Conservation (phyloP, 2,888 invertebrate species). For the Andrena haemorrhoa region DNA sequence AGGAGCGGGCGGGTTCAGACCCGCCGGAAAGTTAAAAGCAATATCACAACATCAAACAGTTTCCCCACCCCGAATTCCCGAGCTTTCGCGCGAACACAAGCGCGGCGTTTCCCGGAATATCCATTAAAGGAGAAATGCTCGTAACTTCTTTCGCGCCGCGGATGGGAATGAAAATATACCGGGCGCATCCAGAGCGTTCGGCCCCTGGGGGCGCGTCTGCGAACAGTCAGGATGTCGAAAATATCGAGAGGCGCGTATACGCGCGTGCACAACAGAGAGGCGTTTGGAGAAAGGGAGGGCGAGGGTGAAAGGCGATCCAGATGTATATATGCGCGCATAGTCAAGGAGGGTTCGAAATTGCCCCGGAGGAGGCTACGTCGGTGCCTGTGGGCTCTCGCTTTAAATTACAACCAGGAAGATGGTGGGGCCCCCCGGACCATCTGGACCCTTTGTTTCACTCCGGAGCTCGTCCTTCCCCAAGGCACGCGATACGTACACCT, state of each 20-base stretch:
- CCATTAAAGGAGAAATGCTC: constrained; percentile 58
- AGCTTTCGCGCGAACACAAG: constrained; percentile 20
- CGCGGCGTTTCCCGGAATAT: constrained; percentile 53
- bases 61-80: constrained; percentile 23
- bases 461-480: constrained; percentile 66
- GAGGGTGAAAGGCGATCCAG: constrained; percentile 50
- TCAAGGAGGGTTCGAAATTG: constrained; percentile 63
- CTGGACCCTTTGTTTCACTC: constrained; percentile 73
- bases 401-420: constrained; percentile 74
- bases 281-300: constrained; percentile 36
- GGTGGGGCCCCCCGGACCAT: constrained; percentile 58
- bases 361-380: constrained; percentile 50
- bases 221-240: constrained; percentile 52
- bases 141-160: constrained; percentile 49
- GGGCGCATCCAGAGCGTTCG: constrained; percentile 1
- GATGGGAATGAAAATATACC: constrained; percentile 66
- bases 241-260: constrained; percentile 38
- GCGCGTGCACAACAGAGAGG: constrained; percentile 22
- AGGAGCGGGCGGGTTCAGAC: background rate
- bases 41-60: constrained; percentile 37
- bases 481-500: constrained; percentile 64
- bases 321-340: constrained; percentile 40
- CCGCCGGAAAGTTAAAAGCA: constrained; percentile 5
- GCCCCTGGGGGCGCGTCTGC: constrained; percentile 20
- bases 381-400: constrained; percentile 63